Base-by-base conservation (phyloP, 2,888 invertebrate species). In the Drosophila monieri region DNA sequence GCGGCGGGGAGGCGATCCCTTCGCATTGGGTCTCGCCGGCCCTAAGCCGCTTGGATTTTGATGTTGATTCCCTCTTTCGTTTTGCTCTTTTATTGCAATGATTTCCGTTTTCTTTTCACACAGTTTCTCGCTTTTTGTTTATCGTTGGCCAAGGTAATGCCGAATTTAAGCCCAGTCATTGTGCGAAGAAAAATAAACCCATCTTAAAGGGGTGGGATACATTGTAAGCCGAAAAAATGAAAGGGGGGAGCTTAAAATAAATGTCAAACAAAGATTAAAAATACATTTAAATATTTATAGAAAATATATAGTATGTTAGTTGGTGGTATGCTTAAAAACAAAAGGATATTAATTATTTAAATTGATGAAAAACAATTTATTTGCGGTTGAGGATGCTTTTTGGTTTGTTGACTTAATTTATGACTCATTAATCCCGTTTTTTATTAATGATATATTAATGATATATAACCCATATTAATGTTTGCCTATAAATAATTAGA, bases 31-130 rank as follows among this genome's bases (percentile, higher is more conserved):
- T 4, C 43, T 21, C 21, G 18, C 43, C 43, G 21, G 43, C 4
- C 46, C 21, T 51, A 67, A 68, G 57, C 68, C 68, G 57, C 49
- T 67, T 68, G 53, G 57, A 57, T 68, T 67, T 67, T 67, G 67
- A 67, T 48, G 66, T 48, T 67, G 54, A 66, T 48, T 65, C 67
- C 55, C 41, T 70, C 43, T 74, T 70, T 71, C 65, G 56, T 55
- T 71, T 66, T 67, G 71, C 65, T 66, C 54, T 62, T 75, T 80
- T 84, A 84, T 72, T 86, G 74, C 67, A 59, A 54, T 71, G 64
- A 69, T 62, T 85, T 85, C 84, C 73, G 73, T 69, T 78, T 53
- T 62, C 43, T 37, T 59, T 37, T 59, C 60, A 66, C 48, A 56
- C 68, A 56, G 32, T 37, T 52, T 49, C 12, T 14, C 62, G 37